Evolutionary conservation across 35 echinoderm and acorn worm species (phyloP).

Genomic region (Apostichopus californicus): DNA sequence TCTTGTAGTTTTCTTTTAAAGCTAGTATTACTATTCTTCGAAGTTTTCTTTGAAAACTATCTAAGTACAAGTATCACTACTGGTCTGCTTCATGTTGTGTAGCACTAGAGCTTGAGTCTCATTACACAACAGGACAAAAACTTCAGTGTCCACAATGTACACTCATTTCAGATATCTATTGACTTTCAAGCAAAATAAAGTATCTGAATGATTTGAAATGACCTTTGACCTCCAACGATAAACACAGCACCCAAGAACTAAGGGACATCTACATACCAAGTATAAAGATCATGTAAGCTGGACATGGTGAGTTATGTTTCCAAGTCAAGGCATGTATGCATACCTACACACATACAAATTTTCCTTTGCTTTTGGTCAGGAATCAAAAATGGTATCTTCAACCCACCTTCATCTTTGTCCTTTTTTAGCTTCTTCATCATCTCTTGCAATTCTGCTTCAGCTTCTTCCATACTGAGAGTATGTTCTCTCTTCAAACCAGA

Average conservation of each 20-base stretch:
- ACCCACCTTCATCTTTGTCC: slow-evolving; percentile 69
- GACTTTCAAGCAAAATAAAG: too few relatives aligned
- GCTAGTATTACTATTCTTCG: not conserved
- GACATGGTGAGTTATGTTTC: not conserved
- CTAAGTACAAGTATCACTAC: too few relatives aligned
- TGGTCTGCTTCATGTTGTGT: too few relatives aligned
- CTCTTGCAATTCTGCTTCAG: slow-evolving; percentile 72
- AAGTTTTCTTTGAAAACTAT: too few relatives aligned
- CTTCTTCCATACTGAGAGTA: slow-evolving; percentile 55
- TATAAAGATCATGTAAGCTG: not conserved
- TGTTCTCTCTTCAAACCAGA: slow-evolving; percentile 67
- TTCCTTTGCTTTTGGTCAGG: not conserved
- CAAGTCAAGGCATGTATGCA: not conserved
- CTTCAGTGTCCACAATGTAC: too few relatives aligned
- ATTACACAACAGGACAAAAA: too few relatives aligned
- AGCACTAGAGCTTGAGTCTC: too few relatives aligned
- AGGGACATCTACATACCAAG: not conserved
- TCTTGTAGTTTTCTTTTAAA: not conserved
- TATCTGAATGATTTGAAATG: not conserved
- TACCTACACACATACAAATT: not conserved
- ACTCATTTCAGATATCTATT: too few relatives aligned
- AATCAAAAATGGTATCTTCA: not conserved
- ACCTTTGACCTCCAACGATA: not conserved
- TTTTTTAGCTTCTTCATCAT: slow-evolving; percentile 60
- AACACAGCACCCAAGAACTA: not conserved